phyloP scores from a whole-genome alignment of 2,113 vertebrate species.

The Prionailurus bengalensis region DNA sequence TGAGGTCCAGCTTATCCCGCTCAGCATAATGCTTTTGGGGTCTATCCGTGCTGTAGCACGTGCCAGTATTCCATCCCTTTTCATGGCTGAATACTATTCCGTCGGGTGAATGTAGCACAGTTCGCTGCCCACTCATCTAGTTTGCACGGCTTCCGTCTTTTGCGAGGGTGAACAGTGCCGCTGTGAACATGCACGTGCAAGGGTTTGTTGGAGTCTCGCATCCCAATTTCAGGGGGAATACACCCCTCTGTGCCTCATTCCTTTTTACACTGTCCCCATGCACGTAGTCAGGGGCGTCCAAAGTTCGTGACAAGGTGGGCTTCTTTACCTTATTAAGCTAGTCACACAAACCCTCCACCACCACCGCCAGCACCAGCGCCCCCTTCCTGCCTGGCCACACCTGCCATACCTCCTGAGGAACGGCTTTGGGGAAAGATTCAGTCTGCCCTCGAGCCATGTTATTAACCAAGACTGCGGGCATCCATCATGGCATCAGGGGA shows the following conservation, averaged over 20 bases:
- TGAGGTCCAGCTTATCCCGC: background rate
- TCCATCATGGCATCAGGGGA: background rate
- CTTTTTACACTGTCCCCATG: background rate
- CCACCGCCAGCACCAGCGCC: background rate
- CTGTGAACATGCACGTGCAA: background rate
- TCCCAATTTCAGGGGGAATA: rapidly evolving
- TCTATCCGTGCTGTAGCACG: rapidly evolving
- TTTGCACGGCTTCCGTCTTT: background rate
- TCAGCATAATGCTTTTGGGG: background rate
- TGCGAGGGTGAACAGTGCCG: background rate
- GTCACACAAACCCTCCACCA: no score
- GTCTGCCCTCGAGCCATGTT: background rate
- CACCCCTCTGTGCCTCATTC: background rate
- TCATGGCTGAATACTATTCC: background rate
- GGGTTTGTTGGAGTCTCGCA: background rate
- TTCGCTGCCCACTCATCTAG: background rate
- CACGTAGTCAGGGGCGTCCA: background rate
- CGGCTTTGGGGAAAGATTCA: background rate
- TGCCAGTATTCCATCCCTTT: background rate
- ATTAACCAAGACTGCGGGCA: background rate
- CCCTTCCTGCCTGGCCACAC: background rate
- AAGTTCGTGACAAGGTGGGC: background rate
- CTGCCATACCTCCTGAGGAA: background rate
- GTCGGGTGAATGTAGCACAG: rapidly evolving
- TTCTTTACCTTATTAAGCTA: background rate